A percentile compares a stretch with the other conserved stretches of the same genome.
Conservation (phyloP, 2,888 invertebrate genomes). For the Nemoura dubitans region DNA sequence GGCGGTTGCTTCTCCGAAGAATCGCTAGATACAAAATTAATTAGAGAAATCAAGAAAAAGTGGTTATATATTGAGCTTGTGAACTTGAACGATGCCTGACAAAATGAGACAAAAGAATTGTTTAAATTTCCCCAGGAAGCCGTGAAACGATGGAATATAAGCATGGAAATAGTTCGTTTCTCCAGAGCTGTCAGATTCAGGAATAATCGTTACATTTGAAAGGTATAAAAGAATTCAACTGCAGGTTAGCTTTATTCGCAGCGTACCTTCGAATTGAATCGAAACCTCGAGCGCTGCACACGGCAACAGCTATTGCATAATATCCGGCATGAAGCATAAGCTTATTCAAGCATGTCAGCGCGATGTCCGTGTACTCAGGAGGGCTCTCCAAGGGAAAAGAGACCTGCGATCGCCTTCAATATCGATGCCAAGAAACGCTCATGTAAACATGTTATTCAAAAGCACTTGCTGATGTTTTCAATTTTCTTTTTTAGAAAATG, state of each 20-base stretch:
- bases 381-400: not conserved
- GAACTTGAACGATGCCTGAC: no score
- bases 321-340: not conserved
- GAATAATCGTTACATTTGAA: not conserved
- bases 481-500: slow-evolving; percentile 8
- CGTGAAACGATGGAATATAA: no score
- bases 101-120: no score
- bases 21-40: no score
- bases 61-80: no score
- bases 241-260: not conserved
- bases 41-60: no score
- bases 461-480: slow-evolving; percentile 25
- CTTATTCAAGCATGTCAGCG: not conserved
- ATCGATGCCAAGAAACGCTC: slow-evolving; percentile 7
- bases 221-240: not conserved
- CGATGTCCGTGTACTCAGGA: not conserved
- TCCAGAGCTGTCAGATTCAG: not conserved
- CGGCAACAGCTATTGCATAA: not conserved
- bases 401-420: not conserved
- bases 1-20: no score
- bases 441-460: slow-evolving; percentile 33
- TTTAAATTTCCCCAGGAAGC: not conserved
- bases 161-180: not conserved
- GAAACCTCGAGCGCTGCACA: not conserved
- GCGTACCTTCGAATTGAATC: not conserved